Conservation (phyloP, 2,797 vertebrate species). For the Apogon talboti region DNA sequence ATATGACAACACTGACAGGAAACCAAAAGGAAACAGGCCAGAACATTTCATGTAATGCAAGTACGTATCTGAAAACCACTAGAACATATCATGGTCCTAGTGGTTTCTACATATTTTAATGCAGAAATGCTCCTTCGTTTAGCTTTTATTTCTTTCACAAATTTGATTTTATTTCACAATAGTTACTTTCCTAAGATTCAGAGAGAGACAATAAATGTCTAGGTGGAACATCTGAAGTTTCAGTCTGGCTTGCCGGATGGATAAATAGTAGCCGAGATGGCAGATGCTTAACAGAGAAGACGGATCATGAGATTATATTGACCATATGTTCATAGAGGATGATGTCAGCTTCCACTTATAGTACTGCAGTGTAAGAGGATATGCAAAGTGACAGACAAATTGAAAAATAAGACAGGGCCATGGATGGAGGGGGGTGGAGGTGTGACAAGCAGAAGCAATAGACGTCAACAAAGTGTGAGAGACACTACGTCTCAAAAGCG, state of each 20-base stretch:
- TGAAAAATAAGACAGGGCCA: constrained; percentile 5
- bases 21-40: no score
- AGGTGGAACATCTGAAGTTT: not conserved
- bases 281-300: constrained; percentile 11
- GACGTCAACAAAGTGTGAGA: constrained; percentile 15
- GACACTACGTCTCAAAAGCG: constrained; percentile 3
- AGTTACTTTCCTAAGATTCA: no score
- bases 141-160: no score
- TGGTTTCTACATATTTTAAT: no score
- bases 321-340: constrained; percentile 45
- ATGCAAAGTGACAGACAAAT: constrained; percentile 37
- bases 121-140: no score
- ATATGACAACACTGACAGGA: no score
- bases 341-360: constrained; percentile 38
- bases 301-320: constrained; percentile 35
- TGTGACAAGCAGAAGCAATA: constrained; percentile 28
- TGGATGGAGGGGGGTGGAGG: constrained; percentile 7
- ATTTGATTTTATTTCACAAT: no score
- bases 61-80: no score
- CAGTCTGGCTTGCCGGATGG: constrained; percentile 1
- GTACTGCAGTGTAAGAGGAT: constrained; percentile 36
- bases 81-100: no score
- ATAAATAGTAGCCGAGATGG: constrained; percentile 13
- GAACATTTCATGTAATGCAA: no score
- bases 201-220: no score